A percentile compares a stretch with the other conserved stretches of the same genome.
phyloP scores from a whole-genome alignment of 2,113 vertebrate species.

The Tachysurus fulvidraco region DNA sequence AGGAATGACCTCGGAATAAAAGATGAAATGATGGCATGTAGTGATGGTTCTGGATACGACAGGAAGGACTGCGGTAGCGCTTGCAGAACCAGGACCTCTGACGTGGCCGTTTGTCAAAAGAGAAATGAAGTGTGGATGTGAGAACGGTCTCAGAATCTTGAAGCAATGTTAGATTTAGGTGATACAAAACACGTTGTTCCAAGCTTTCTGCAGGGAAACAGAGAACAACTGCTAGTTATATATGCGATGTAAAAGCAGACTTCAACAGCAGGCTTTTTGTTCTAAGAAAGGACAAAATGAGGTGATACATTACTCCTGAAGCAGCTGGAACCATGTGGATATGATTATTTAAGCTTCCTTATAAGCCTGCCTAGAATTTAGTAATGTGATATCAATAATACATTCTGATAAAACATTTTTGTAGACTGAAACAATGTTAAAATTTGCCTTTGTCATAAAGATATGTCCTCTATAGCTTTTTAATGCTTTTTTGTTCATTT shows the following conservation, averaged over 20 bases:
- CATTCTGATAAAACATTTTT: slow-evolving; percentile 51
- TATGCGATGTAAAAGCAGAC: slow-evolving; percentile 71
- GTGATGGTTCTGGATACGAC: slow-evolving; percentile 65
- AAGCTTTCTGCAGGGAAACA: slow-evolving; percentile 53
- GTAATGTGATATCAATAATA: slow-evolving; percentile 59
- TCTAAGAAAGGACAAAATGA: slow-evolving; percentile 59
- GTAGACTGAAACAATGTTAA: slow-evolving; percentile 54
- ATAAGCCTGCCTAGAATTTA: slow-evolving; percentile 64
- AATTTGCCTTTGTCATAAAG: background rate
- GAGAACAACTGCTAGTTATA: slow-evolving; percentile 51
- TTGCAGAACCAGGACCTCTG: slow-evolving; percentile 75
- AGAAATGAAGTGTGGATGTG: slow-evolving; percentile 83
- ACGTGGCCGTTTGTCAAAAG: slow-evolving; percentile 76
- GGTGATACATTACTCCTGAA: slow-evolving; percentile 65
- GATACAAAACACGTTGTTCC: slow-evolving; percentile 69
- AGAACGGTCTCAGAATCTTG: slow-evolving; percentile 88
- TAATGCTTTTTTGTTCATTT: background rate
- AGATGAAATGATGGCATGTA: slow-evolving; percentile 65
- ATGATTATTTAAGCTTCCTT: slow-evolving; percentile 68
- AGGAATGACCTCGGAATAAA: slow-evolving; percentile 74
- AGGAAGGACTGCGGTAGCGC: slow-evolving; percentile 73
- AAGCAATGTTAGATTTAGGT: slow-evolving; percentile 90
- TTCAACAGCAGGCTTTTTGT: slow-evolving; percentile 75
- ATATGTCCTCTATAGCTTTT: background rate
- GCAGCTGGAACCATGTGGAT: slow-evolving; percentile 71